These are phyloP conservation scores for Xestia xanthographa DNA, from an alignment of 2,888 invertebrate genomes.

Conservation along the genomic window DNA sequence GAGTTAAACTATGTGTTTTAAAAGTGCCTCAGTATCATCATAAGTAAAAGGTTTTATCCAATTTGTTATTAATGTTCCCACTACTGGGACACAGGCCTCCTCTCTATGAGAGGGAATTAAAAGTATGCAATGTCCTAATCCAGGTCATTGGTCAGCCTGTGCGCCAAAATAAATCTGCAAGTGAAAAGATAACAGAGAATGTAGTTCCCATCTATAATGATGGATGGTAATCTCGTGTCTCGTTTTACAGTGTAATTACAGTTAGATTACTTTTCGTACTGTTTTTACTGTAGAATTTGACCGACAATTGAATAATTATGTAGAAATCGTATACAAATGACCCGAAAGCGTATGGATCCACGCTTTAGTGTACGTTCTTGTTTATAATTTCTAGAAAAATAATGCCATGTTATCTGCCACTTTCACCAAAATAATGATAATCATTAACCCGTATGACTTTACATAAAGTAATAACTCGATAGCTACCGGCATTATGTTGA, in stretches of 20 bases:
- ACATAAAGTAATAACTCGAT: conserved; percentile 4
- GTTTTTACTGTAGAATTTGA: not conserved
- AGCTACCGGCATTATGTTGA: not conserved
- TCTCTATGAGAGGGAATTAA: too few relatives aligned
- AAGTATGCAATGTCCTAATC: too few relatives aligned
- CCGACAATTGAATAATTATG: not conserved
- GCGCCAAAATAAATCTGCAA: not conserved
- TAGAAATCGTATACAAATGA: not conserved
- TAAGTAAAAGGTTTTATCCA: too few relatives aligned
- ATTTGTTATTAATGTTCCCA: too few relatives aligned
- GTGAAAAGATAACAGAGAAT: not conserved
- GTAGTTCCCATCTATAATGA: not conserved
- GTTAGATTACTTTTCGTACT: not conserved
- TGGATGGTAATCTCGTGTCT: not conserved
- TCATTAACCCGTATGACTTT: too few relatives aligned
- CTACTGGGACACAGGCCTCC: too few relatives aligned
- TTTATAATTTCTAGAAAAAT: not conserved
- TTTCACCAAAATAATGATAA: not conserved
- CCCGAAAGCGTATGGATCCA: not conserved
- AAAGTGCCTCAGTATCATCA: too few relatives aligned
- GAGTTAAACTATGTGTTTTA: too few relatives aligned
- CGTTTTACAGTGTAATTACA: too few relatives aligned
- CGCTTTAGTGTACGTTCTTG: not conserved
- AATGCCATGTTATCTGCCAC: too few relatives aligned
- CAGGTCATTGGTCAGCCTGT: not conserved